phyloP scores from a whole-genome alignment of 2,113 vertebrate genomes.

The Butorides virescens region DNA sequence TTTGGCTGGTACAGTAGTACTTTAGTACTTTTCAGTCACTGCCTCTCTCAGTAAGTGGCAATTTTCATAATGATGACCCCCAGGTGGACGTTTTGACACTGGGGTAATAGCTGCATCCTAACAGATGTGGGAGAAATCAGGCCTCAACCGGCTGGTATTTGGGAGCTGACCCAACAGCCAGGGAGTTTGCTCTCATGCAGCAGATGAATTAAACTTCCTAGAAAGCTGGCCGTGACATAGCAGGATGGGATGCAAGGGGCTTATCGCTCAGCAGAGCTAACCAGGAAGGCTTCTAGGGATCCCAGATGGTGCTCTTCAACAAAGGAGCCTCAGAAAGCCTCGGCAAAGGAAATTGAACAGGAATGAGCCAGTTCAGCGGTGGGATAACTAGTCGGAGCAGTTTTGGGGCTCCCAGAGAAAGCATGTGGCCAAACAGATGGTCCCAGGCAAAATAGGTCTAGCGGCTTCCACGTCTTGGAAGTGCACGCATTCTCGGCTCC shows the following conservation, averaged over 20 bases:
- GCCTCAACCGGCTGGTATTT: background rate
- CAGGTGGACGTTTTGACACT: background rate
- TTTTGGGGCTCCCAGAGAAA: background rate
- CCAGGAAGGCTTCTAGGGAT: constrained; percentile 21
- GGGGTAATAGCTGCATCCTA: background rate
- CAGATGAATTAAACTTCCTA: constrained; percentile 3
- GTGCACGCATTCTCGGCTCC: fast-evolving
- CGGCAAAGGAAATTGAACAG: background rate
- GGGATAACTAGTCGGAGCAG: background rate
- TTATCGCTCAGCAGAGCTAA: background rate
- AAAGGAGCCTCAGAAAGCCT: background rate
- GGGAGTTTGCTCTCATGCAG: background rate
- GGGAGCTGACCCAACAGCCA: background rate
- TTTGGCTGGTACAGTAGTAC: background rate
- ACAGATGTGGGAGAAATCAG: background rate
- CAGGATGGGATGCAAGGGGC: background rate
- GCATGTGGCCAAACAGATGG: constrained; percentile 16
- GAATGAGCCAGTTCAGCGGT: background rate
- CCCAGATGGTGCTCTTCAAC: constrained; percentile 23
- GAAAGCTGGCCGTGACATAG: background rate
- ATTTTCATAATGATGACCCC: background rate
- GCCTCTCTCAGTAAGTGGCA: background rate
- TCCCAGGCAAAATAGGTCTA: background rate
- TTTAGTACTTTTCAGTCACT: background rate
- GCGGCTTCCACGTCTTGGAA: background rate